phyloP scores from a whole-genome alignment of 2,113 vertebrate species.

The Struthidea cinerea region DNA sequence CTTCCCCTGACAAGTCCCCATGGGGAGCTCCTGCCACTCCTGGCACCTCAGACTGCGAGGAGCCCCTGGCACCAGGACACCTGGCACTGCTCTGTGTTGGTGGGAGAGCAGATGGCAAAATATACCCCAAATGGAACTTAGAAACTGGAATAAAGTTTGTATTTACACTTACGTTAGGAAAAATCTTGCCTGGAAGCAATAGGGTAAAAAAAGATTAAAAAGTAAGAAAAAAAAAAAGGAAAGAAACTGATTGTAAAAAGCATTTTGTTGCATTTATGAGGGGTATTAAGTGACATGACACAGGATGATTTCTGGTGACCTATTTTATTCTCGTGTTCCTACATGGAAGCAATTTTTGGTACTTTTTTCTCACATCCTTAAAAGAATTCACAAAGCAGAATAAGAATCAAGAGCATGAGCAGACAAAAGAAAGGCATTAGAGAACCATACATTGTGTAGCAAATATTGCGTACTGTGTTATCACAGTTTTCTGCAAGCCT shows the following conservation, averaged over 20 bases:
- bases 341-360: background rate
- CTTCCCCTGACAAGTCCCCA: background rate
- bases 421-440: background rate
- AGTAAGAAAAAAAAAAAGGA: no score
- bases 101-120: background rate
- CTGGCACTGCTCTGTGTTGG: background rate
- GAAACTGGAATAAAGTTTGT: background rate
- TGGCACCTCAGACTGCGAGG: background rate
- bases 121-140: background rate
- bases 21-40: accelerated
- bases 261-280: background rate
- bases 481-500: background rate
- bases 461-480: background rate
- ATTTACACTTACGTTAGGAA: background rate
- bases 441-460: background rate
- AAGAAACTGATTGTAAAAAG: background rate
- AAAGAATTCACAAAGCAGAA: background rate
- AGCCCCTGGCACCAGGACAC: background rate
- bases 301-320: background rate
- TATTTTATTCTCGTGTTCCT: background rate
- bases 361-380: background rate
- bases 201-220: accelerated
- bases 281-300: background rate
- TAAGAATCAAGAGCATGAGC: background rate
- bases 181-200: background rate